Evolutionary conservation across 2,113 vertebrate species (phyloP).

Genomic region (Malurus alboscapulatus): DNA sequence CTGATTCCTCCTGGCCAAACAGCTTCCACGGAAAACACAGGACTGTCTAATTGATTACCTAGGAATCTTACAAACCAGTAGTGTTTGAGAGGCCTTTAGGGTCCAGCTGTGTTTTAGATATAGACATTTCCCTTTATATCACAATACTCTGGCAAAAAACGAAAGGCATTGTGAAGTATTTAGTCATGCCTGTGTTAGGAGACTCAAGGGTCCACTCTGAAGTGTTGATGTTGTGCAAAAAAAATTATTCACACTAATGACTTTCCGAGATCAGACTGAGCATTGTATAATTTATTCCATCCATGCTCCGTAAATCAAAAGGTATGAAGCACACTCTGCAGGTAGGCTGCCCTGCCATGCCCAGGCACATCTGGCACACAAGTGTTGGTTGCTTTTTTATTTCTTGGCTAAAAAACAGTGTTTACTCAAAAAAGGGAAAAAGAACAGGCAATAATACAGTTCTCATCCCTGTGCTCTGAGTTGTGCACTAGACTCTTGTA

Average conservation of each 20-base stretch:
- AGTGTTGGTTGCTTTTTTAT: not conserved
- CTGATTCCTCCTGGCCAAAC: not conserved
- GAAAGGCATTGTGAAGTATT: not conserved
- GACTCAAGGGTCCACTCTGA: not conserved
- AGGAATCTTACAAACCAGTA: not conserved
- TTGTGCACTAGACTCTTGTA: accelerated
- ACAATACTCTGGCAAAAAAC: slow-evolving; percentile 8
- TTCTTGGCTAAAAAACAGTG: not conserved
- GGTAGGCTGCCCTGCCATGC: not conserved
- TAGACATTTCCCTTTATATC: not conserved
- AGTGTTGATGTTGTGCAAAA: slow-evolving; percentile 16
- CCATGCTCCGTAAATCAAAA: not conserved
- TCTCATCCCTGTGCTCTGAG: not conserved
- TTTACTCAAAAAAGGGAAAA: not conserved
- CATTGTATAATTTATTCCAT: not conserved
- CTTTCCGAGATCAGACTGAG: slow-evolving; percentile 18
- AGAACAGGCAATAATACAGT: not conserved
- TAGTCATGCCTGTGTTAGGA: not conserved
- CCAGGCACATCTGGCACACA: not conserved
- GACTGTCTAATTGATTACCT: not conserved
- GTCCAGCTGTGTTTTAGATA: slow-evolving; percentile 19
- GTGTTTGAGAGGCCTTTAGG: not conserved
- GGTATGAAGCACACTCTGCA: not conserved
- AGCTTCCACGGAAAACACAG: not conserved
- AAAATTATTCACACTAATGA: not conserved